Evolutionary conservation across 1,140 invertebrate species (phyloP).

Genomic region (Aphidius gifuensis): DNA sequence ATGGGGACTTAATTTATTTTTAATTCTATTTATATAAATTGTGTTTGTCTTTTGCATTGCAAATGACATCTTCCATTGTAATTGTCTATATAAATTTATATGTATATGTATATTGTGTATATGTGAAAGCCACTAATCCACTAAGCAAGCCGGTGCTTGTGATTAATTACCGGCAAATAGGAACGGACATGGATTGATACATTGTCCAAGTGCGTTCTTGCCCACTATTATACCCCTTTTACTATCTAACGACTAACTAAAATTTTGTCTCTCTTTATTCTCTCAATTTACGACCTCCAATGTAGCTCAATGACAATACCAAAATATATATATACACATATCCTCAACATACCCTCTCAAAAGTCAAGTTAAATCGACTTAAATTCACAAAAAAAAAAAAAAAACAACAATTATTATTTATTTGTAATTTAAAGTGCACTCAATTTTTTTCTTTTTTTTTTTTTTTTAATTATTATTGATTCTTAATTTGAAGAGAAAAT

Average conservation of each 20-base stretch:
- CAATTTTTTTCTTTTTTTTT: no score
- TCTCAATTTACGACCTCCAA: conserved; percentile 16
- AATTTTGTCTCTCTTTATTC: conserved; percentile 3
- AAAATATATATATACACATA: conserved; percentile 8
- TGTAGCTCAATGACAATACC: conserved; percentile 18
- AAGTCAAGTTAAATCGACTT: not conserved
- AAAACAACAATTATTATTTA: not conserved
- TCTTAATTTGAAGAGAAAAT: no score
- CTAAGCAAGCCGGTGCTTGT: conserved; percentile 21
- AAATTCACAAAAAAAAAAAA: not conserved
- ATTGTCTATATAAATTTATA: no score
- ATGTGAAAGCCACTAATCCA: conserved; percentile 13
- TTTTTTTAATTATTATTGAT: no score
- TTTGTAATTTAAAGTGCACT: no score
- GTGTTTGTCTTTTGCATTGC: not conserved
- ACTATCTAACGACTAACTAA: conserved; percentile 2
- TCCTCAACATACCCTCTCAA: not conserved
- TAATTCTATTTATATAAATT: not conserved
- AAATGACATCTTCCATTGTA: conserved; percentile 11
- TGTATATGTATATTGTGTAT: no score
- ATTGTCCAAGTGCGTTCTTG: conserved; percentile 23
- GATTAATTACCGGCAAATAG: conserved; percentile 28
- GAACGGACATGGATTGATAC: conserved; percentile 26
- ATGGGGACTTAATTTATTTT: no score
- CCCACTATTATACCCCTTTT: no score